A percentile compares a stretch with the other conserved stretches of the same genome.
phyloP scores from a whole-genome alignment of 2,797 vertebrate genomes.

The Synanceia verrucosa region DNA sequence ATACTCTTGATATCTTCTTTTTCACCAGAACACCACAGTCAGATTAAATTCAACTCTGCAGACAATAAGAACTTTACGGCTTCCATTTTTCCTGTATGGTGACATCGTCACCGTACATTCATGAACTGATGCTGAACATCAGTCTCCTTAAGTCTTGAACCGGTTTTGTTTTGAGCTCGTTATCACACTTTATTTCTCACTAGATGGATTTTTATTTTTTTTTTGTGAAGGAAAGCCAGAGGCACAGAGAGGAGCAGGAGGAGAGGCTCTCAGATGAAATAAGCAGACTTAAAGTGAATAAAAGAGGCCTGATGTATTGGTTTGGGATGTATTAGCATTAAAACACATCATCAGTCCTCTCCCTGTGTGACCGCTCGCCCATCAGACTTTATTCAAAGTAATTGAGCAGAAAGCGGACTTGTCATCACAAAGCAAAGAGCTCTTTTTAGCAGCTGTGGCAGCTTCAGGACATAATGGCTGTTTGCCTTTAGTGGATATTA shows the following conservation, averaged over 20 bases:
- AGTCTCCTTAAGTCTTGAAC: conserved; percentile 13
- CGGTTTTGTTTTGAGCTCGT: background rate
- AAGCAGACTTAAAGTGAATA: conserved; percentile 21
- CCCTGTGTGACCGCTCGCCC: conserved; percentile 12
- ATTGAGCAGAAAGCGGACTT: conserved; percentile 47
- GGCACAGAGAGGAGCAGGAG: background rate
- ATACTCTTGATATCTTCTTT: conserved; percentile 8
- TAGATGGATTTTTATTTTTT: conserved; percentile 10
- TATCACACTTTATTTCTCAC: conserved; percentile 30
- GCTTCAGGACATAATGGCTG: conserved; percentile 13
- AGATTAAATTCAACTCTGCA: conserved; percentile 46
- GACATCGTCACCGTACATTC: conserved; percentile 26
- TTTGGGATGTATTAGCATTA: conserved; percentile 31
- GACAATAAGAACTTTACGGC: conserved; percentile 42
- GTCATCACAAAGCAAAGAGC: conserved; percentile 29
- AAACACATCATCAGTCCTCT: conserved; percentile 43
- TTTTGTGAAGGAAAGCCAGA: conserved; percentile 19
- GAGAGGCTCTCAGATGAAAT: conserved; percentile 15
- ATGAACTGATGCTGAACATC: conserved; percentile 15
- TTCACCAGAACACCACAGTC: conserved; percentile 11
- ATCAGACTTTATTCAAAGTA: conserved; percentile 48
- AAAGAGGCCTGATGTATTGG: conserved; percentile 24
- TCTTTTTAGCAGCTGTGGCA: conserved; percentile 31
- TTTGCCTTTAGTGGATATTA: conserved; percentile 31
- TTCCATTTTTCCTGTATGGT: conserved; percentile 56